A percentile compares a stretch with the other conserved stretches of the same genome.
Evolutionary conservation across 2,113 vertebrate species (phyloP).

Genomic region (Tachysurus fulvidraco): DNA sequence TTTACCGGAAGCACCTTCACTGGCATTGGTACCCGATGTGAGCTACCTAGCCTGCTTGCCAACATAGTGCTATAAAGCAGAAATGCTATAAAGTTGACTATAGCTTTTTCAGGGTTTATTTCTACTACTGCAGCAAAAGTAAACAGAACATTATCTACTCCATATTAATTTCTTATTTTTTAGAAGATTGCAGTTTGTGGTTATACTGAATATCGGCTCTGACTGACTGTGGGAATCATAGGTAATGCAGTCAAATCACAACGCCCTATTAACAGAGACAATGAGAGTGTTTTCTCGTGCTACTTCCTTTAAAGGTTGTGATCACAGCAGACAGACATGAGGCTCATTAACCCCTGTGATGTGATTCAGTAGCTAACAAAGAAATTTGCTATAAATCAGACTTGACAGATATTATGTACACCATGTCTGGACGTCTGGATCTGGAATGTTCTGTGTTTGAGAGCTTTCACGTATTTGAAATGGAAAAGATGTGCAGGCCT

Average conservation of each 20-base stretch:
- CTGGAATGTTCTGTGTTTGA: not conserved
- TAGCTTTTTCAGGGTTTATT: not conserved
- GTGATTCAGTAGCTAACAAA: conserved; percentile 1
- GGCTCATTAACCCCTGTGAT: not conserved
- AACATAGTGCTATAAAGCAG: not conserved
- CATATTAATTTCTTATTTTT: not conserved
- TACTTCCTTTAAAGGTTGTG: not conserved
- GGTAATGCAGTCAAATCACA: not conserved
- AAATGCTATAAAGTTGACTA: not conserved
- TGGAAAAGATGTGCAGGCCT: conserved; percentile 2
- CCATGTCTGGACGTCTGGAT: conserved; percentile 14
- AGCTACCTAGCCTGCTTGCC: not conserved
- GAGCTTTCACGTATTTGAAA: not conserved
- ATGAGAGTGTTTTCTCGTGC: not conserved
- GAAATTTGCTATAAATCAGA: conserved; percentile 19
- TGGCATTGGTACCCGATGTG: not conserved
- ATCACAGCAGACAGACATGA: not conserved
- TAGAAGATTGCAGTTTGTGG: not conserved
- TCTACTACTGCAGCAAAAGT: not conserved
- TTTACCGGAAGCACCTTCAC: not conserved
- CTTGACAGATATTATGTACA: conserved; percentile 6
- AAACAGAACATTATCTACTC: not conserved
- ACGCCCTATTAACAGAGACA: not conserved
- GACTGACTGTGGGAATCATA: not conserved
- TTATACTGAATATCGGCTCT: not conserved